Percentiles rank a stretch among this genome's conserved stretches.
Evolutionary conservation across 2,888 invertebrate species (phyloP).

Genomic region (Melanargia galathea): DNA sequence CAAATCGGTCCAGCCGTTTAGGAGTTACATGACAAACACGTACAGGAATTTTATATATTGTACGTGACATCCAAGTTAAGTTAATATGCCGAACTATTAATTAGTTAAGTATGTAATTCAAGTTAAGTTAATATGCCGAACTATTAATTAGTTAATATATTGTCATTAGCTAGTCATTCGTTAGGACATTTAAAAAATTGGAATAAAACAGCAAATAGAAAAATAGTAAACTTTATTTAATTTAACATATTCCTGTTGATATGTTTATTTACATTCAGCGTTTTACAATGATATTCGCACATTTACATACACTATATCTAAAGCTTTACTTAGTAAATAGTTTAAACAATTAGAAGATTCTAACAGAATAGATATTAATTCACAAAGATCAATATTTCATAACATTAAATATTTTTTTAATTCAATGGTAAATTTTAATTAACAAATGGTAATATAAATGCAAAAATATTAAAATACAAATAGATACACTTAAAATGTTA

Average conservation of each 20-base stretch:
- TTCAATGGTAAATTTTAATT: not conserved
- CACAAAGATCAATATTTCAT: not conserved
- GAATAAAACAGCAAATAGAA: conserved; percentile 30
- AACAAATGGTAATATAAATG: not conserved
- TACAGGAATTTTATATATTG: no score
- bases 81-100: no score
- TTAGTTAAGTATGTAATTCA: no score
- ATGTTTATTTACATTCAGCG: conserved; percentile 30
- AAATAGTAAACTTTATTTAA: conserved; percentile 40
- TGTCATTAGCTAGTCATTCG: no score
- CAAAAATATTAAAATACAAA: not conserved
- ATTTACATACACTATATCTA: not conserved
- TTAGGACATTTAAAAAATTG: no score
- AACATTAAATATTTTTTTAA: not conserved
- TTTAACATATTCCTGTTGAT: conserved; percentile 31
- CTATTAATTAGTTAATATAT: no score
- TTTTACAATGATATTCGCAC: conserved; percentile 2
- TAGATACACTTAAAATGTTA: not conserved
- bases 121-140: no score
- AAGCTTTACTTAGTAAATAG: not conserved
- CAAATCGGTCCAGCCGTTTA: no score
- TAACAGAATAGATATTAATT: not conserved
- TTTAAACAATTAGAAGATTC: not conserved
- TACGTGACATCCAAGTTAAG: no score
- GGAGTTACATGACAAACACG: no score